phyloP scores from a whole-genome alignment of 2,797 vertebrate species.

The Onychomys arenicola region DNA sequence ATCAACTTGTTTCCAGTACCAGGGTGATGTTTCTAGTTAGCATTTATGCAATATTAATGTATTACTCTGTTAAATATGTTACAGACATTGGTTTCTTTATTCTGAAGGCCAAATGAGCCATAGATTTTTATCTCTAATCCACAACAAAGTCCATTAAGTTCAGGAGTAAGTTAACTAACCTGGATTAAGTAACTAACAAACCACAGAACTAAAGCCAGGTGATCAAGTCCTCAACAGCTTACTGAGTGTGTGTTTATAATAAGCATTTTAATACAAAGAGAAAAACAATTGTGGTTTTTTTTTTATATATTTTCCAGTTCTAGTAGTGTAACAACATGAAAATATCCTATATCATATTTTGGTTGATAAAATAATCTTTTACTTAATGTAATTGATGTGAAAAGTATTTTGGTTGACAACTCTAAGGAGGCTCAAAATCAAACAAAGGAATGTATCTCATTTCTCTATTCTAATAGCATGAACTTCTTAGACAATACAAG shows the following conservation, averaged over 20 bases:
- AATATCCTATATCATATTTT: background rate
- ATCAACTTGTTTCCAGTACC: background rate
- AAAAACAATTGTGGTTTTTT: background rate
- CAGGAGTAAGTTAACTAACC: background rate
- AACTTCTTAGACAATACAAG: background rate
- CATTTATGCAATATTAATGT: background rate
- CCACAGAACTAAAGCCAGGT: background rate
- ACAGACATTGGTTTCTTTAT: background rate
- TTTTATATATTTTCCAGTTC: background rate
- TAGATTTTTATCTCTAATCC: background rate
- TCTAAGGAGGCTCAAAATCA: background rate
- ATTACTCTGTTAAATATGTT: background rate
- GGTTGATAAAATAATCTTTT: background rate
- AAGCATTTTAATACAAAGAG: background rate
- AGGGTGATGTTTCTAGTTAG: background rate
- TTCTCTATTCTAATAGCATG: background rate
- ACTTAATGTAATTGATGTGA: background rate
- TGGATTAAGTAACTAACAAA: background rate
- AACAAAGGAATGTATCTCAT: background rate
- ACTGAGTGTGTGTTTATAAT: constrained; percentile 2
- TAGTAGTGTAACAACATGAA: background rate
- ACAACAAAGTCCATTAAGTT: background rate
- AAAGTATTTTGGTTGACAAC: background rate
- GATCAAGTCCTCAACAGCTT: background rate
- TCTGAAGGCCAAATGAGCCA: background rate